Evolutionary conservation across 2,888 invertebrate species (phyloP), one percentile per base, ranked within the genome.

Genomic region (Ommatoiulus sabulosus): DNA sequence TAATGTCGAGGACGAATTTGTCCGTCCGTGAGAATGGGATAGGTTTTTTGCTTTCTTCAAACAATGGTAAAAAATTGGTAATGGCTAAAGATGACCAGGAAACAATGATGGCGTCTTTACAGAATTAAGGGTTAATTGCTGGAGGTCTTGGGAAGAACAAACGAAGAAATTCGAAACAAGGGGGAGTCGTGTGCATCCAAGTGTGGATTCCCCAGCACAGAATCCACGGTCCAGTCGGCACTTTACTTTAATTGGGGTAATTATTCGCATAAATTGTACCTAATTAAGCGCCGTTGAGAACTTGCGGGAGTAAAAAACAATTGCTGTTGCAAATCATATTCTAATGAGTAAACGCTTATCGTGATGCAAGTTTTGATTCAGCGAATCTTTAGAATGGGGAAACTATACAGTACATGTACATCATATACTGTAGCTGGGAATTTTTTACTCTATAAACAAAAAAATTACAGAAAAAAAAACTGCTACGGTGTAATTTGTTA

Each of bases 1-100:
- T 63, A n/a, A 63, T 63, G 63, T 63, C 63, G 63, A 63, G 63
- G 63, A 63, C 63, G 63, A 63, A 63, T 63, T 63, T 63, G 5
- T 6, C 63, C 35, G 4, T 20, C 48, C 63, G 20, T 63, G 63
- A 63, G 63, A 63, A 63, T 20, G 63, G 63, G 63, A 63, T 63
- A 20, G 63, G 63, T 10, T 63, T 63, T 63, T 63, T 63, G 63
- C 63, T 20, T 20, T 6, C n/a, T 6, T 63, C 5, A 20, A 63
- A 63, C 63, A 63, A 63, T 63, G 20, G 63, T 8, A 20, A 63
- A 20, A 57, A 63, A 63, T 20, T 63, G 63, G 63, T 63, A 63
- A 63, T 63, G 63, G n/a, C 3, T 20, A 63, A 63, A 63, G 63
- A 63, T 63, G 63, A 63, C 63, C 63, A 63, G 63, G 63, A 63